Conservation (phyloP, 2,113 vertebrate species). For the Peucedramus taeniatus region DNA sequence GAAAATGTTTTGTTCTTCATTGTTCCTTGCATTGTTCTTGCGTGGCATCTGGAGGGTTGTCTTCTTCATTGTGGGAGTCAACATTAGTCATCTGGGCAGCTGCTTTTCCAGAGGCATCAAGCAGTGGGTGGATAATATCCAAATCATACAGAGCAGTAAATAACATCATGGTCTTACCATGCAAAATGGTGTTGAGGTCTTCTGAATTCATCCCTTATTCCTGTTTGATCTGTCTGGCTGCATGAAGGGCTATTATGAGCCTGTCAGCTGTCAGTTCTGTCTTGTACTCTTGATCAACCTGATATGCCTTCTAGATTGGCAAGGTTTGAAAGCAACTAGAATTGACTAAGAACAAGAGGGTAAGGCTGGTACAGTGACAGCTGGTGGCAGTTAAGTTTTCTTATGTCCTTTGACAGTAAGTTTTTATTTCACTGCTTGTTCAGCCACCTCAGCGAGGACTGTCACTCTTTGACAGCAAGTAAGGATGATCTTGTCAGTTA, state of each 20-base stretch:
- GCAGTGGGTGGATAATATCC: background rate
- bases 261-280: background rate
- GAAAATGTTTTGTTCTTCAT: background rate
- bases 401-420: background rate
- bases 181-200: background rate
- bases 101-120: background rate
- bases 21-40: background rate
- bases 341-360: background rate
- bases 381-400: background rate
- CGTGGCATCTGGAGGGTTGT: background rate
- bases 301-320: background rate
- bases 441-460: background rate
- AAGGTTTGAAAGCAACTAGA: background rate
- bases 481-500: background rate
- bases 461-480: background rate
- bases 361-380: background rate
- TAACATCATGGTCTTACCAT: background rate
- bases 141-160: background rate
- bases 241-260: background rate
- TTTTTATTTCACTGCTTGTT: background rate
- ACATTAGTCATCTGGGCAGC: background rate
- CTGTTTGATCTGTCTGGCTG: background rate
- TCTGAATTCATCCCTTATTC: background rate
- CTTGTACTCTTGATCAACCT: background rate
- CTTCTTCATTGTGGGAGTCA: background rate